phyloP scores from a whole-genome alignment of 2,113 vertebrate species.

The Mesembrinibis cayennensis region DNA sequence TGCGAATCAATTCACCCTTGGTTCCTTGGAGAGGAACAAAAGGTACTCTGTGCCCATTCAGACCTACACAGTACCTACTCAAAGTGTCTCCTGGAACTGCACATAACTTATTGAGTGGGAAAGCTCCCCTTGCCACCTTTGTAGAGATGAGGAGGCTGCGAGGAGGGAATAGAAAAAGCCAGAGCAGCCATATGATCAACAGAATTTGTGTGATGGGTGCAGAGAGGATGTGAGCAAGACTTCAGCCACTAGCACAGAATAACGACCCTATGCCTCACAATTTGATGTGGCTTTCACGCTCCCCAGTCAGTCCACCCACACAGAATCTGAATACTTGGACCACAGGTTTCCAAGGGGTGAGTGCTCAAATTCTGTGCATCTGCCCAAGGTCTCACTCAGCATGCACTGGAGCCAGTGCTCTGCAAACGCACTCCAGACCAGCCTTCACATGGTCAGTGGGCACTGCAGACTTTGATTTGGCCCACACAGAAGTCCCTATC shows the following conservation, averaged over 20 bases:
- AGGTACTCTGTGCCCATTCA: neutral
- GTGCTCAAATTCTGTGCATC: neutral
- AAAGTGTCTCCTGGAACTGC: neutral
- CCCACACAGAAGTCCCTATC: neutral
- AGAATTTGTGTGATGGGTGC: neutral
- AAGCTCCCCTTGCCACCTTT: neutral
- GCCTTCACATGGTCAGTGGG: neutral
- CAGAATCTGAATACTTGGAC: neutral
- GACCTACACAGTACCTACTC: neutral
- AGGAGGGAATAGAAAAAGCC: neutral
- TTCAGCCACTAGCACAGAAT: neutral
- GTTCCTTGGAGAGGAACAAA: neutral
- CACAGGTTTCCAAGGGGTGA: neutral
- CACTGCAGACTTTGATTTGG: neutral
- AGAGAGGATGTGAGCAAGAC: neutral
- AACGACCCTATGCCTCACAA: neutral
- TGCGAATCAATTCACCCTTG: neutral
- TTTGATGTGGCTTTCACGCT: neutral
- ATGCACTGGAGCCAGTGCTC: fast-evolving
- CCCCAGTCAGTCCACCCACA: neutral
- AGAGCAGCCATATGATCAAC: neutral
- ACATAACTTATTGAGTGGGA: neutral
- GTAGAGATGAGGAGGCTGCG: neutral
- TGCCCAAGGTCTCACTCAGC: neutral
- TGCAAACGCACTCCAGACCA: neutral